Evolutionary conservation across 2,113 vertebrate species (phyloP).

Genomic region (Holacanthus passer): DNA sequence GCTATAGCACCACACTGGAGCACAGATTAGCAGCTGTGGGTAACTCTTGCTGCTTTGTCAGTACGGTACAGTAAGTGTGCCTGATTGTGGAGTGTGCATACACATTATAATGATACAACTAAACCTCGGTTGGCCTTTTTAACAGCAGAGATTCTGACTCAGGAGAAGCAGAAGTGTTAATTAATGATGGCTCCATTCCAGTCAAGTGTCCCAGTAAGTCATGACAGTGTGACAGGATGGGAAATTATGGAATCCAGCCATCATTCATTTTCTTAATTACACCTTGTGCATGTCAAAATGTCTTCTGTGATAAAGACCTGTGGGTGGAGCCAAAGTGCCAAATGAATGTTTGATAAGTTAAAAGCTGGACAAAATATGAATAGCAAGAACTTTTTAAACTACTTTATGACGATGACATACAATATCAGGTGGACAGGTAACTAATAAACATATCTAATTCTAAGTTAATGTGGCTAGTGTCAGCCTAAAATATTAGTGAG

Average conservation of each 20-base stretch:
- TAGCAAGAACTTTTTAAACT: too few relatives aligned
- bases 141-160: too few relatives aligned
- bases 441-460: background rate
- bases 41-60: constrained; percentile 48
- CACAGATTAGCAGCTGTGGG: constrained; percentile 79
- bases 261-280: too few relatives aligned
- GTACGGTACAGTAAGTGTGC: constrained; percentile 12
- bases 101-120: background rate
- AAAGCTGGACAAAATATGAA: background rate
- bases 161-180: too few relatives aligned
- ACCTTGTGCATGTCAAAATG: too few relatives aligned
- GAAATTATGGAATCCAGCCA: too few relatives aligned
- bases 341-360: background rate
- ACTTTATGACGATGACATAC: background rate
- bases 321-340: too few relatives aligned
- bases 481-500: background rate
- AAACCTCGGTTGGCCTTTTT: background rate
- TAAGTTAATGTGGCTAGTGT: background rate
- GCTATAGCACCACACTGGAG: constrained; percentile 82
- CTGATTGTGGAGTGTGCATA: background rate
- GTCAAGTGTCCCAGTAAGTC: too few relatives aligned
- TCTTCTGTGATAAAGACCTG: too few relatives aligned
- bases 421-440: background rate
- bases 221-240: too few relatives aligned
- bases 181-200: too few relatives aligned